These are phyloP conservation scores for Ptilonorhynchus violaceus DNA, from an alignment of 2,113 vertebrate species.

Conservation along the genomic window DNA sequence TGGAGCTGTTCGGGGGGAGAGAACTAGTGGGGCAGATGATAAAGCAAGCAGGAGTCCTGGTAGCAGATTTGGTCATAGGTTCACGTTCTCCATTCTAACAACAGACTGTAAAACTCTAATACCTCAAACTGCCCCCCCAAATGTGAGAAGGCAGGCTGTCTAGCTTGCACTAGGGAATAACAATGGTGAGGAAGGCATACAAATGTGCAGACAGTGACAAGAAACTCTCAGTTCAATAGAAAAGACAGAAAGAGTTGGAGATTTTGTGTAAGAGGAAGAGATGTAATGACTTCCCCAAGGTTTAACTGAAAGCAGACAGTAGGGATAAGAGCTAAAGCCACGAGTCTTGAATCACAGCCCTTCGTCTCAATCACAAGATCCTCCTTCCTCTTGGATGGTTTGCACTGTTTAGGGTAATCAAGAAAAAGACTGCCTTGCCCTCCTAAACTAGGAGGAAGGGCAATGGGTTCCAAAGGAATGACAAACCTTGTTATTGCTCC, in stretches of 20 bases:
- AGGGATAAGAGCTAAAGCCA: background rate
- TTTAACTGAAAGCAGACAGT: conserved; percentile 4
- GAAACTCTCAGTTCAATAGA: background rate
- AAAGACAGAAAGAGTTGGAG: background rate
- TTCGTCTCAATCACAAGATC: background rate
- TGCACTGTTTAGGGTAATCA: background rate
- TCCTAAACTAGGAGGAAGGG: background rate
- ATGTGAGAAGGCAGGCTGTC: background rate
- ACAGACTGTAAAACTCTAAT: background rate
- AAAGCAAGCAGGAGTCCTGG: background rate
- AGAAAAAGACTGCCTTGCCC: background rate
- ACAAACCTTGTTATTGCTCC: background rate
- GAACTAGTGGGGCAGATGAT: background rate
- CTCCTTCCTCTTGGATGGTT: conserved; percentile 7
- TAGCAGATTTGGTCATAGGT: background rate
- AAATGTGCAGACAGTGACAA: background rate
- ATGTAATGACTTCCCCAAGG: background rate
- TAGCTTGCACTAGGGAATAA: background rate
- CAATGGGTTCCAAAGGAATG: background rate
- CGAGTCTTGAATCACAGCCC: background rate
- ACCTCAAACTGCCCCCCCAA: background rate
- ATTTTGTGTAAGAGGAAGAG: background rate
- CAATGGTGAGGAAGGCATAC: background rate
- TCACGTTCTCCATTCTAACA: background rate
- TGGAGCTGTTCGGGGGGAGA: background rate